phyloP scores from a whole-genome alignment of 35 echinoderm and acorn worm species.

The Antedon bifida region DNA sequence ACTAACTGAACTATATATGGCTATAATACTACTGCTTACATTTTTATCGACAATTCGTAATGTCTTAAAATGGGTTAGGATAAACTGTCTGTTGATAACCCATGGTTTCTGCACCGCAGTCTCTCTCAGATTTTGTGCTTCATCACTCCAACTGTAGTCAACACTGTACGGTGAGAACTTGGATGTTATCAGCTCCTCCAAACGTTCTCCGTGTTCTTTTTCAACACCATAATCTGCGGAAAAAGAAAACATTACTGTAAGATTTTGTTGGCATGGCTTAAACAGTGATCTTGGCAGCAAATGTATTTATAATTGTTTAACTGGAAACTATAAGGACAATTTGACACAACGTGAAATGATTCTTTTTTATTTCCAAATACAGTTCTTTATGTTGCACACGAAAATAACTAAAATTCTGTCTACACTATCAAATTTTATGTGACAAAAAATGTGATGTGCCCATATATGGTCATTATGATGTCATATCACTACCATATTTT shows the following conservation, averaged over 20 bases:
- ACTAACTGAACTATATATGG: too few species aligned
- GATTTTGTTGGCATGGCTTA: not conserved
- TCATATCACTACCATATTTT: too few species aligned
- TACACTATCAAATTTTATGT: too few species aligned
- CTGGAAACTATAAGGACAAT: not conserved
- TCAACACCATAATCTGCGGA: conserved; percentile 61
- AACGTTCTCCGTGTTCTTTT: conserved; percentile 55
- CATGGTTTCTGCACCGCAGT: conserved; percentile 89
- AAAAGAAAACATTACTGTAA: not conserved
- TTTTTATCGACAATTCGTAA: conserved; percentile 77
- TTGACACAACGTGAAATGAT: not conserved
- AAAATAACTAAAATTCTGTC: too few species aligned
- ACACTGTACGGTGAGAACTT: conserved; percentile 84
- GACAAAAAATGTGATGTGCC: too few species aligned
- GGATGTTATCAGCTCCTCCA: conserved; percentile 78
- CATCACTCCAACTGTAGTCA: conserved; percentile 88
- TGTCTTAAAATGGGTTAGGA: conserved; percentile 74
- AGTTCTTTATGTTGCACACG: too few species aligned
- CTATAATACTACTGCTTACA: conserved; percentile 20
- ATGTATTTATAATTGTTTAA: not conserved
- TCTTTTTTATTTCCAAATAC: not conserved
- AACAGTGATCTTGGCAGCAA: not conserved
- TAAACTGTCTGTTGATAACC: conserved; percentile 71
- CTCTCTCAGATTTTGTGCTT: conserved; percentile 67
- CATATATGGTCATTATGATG: too few species aligned